Base-by-base conservation (phyloP, 2,888 invertebrate species). In the Macrophya alboannulata region DNA sequence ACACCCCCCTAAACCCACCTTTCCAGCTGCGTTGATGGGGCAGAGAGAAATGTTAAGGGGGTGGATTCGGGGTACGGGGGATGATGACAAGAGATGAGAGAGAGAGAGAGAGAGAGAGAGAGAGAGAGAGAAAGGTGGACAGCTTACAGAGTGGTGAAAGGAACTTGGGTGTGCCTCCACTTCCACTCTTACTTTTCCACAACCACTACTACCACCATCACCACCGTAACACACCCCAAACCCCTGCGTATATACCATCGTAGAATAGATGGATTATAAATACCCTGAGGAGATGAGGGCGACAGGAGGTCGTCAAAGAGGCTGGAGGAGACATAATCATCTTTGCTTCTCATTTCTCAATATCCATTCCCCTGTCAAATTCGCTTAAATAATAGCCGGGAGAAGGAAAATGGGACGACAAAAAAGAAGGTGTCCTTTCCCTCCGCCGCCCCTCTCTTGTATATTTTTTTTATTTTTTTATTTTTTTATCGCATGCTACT, bases 331-430 rank as follows among this genome's bases (percentile, higher is more conserved):
- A 77, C 77, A 77, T 77, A 77, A 77, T 77, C 77, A 77, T 77
- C 77, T 77, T 77, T 77, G 55, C 51, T 55, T 77, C 77, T 77
- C 77, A 55, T 77, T 77, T 55, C 77, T 77, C 77, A 77, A 77
- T 77, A 77, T 37, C 72, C n/a, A 74, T 74, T 74, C 72, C 55
- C 43, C 43, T 74, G 45, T 74, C 43, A 74, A 74, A 74, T 74
- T 74, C 72, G n/a, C 45, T 68, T 68, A 37, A 37, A 37, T 68
- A 68, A 68, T 68, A 68, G 68, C 37, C 68, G 4, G 25, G 21
- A 31, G 62, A 31, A 62, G 25, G 21, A 62, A 62, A 62, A 62
- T 68, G 68, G 31, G 37, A 37, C 68, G 68, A 37, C 4, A 37
- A 68, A 17, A 37, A 68, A 17, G 37, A 68, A 37, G 15, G 68